phyloP scores from a whole-genome alignment of 2,888 invertebrate species.

The Oligia strigilis region DNA sequence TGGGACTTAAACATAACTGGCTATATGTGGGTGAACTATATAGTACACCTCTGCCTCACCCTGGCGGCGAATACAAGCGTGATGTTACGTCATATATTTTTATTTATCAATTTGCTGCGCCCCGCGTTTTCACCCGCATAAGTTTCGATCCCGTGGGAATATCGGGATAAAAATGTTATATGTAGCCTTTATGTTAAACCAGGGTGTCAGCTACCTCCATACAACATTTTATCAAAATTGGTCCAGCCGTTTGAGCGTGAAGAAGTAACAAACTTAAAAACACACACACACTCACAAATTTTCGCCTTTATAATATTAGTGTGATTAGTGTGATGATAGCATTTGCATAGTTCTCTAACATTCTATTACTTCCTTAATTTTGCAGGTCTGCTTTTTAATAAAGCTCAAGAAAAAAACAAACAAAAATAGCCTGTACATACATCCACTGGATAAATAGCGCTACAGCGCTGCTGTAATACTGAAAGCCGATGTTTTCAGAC shows the following conservation, averaged over 20 bases:
- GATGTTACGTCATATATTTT: not conserved
- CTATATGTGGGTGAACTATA: not conserved
- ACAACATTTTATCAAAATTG: too few species aligned
- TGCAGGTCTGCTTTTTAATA: not conserved
- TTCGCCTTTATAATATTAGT: too few species aligned
- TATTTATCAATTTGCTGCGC: not conserved
- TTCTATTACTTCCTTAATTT: not conserved
- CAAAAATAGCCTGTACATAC: slow-evolving; percentile 1
- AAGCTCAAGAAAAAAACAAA: not conserved
- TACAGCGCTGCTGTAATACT: not conserved
- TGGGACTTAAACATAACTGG: not conserved
- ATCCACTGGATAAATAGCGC: not conserved
- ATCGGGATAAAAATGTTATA: too few species aligned
- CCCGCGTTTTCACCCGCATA: too few species aligned
- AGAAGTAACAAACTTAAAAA: too few species aligned
- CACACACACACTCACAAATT: too few species aligned
- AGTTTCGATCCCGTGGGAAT: too few species aligned
- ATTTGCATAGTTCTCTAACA: not conserved
- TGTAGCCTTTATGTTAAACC: too few species aligned
- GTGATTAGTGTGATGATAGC: too few species aligned
- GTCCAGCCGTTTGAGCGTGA: too few species aligned
- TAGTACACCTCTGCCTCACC: not conserved
- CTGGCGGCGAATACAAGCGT: not conserved
- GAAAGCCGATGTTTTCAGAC: slow-evolving; percentile 20
- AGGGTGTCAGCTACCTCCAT: too few species aligned